These are phyloP conservation scores for Callorhinus ursinus DNA, from an alignment of 2,113 vertebrate species.

Conservation along the genomic window DNA sequence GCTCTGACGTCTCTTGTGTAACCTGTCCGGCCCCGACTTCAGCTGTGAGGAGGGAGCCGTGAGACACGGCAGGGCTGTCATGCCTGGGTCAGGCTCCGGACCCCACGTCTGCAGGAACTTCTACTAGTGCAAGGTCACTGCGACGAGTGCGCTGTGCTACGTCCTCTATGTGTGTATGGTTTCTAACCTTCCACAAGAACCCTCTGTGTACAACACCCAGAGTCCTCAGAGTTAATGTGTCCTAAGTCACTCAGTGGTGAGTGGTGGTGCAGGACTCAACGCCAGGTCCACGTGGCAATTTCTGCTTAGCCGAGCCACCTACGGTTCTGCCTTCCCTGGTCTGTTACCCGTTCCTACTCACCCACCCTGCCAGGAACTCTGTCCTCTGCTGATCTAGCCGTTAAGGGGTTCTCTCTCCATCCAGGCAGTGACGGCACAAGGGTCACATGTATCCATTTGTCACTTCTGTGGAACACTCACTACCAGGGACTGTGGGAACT, in stretches of 20 bases:
- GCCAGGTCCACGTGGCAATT: not conserved
- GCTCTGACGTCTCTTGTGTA: not conserved
- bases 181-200: not conserved
- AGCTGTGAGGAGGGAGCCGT: not conserved
- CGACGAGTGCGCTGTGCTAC: not conserved
- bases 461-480: not conserved
- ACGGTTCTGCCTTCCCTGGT: not conserved
- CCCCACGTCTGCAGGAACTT: no score
- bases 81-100: not conserved
- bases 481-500: not conserved
- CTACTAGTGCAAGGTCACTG: not conserved
- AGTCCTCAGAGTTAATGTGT: not conserved
- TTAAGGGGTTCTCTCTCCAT: not conserved
- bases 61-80: fast-evolving
- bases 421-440: not conserved
- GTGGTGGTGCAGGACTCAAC: not conserved
- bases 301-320: not conserved
- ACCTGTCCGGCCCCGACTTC: not conserved
- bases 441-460: not conserved
- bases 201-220: not conserved
- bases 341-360: not conserved
- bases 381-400: not conserved
- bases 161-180: not conserved
- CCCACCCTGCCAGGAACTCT: not conserved
- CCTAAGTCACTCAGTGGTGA: not conserved